Conservation (phyloP, 2,113 vertebrate species). For the Odocoileus virginianus region DNA sequence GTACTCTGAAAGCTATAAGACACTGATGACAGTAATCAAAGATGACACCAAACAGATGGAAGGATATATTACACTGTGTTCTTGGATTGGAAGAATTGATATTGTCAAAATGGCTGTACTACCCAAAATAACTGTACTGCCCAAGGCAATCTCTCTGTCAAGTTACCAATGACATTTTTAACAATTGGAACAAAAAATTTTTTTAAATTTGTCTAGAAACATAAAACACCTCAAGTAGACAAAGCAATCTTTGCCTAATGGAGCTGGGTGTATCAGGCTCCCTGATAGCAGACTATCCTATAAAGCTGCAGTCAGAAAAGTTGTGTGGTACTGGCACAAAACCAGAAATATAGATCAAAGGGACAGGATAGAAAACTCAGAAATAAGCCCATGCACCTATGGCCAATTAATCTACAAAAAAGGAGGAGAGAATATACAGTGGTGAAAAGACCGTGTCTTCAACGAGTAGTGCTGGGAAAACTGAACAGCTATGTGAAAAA, state of each 20-base stretch:
- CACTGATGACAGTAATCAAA: neutral
- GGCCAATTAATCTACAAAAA: neutral
- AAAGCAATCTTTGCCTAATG: neutral
- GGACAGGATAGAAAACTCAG: neutral
- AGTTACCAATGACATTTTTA: neutral
- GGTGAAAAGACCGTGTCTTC: neutral
- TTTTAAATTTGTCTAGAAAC: neutral
- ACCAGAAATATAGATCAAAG: neutral
- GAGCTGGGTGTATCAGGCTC: neutral
- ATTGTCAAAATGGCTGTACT: neutral
- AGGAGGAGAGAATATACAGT: neutral
- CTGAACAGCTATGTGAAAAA: neutral
- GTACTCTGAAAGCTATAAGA: neutral
- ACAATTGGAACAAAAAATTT: neutral
- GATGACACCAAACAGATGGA: neutral
- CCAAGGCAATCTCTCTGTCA: neutral
- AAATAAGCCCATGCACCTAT: neutral
- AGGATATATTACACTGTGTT: neutral
- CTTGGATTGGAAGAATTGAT: neutral
- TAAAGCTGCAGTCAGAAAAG: neutral
- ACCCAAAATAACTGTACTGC: neutral
- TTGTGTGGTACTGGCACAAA: neutral
- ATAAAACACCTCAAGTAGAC: neutral
- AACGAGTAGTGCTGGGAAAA: neutral
- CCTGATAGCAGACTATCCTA: neutral